Conservation (phyloP, 2,113 vertebrate species). For the Actenoides hombroni region DNA sequence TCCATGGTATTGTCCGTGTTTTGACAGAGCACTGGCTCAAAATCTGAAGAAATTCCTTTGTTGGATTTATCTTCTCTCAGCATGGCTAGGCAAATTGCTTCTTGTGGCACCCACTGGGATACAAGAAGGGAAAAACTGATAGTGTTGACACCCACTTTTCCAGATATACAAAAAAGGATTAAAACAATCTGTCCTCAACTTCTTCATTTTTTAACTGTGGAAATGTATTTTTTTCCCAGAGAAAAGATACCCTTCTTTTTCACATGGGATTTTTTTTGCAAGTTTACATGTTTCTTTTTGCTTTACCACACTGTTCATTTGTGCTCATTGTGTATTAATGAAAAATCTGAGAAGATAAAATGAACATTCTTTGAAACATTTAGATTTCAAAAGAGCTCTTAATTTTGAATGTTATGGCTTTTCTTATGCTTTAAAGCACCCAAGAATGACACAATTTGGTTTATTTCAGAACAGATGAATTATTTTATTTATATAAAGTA, state of each 20-base stretch:
- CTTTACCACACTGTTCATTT: constrained; percentile 5
- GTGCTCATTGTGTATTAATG: neutral
- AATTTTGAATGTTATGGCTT: neutral
- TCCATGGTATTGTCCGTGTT: neutral
- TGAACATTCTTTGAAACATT: constrained; percentile 10
- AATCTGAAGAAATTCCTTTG: neutral
- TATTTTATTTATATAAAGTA: neutral
- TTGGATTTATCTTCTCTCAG: neutral
- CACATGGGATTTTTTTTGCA: neutral
- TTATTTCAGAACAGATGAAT: neutral
- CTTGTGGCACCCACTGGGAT: neutral
- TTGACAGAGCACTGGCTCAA: neutral
- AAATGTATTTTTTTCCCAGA: neutral
- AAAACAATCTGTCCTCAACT: neutral
- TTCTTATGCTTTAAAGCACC: constrained; percentile 5
- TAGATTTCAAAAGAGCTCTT: constrained; percentile 6
- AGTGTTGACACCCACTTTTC: neutral
- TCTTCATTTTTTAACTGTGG: neutral
- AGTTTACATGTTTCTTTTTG: constrained; percentile 15
- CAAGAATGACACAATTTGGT: constrained; percentile 2
- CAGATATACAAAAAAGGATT: neutral
- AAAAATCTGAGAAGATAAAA: constrained; percentile 10
- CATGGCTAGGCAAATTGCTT: neutral
- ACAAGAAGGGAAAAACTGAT: neutral
- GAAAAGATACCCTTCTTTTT: neutral